Evolutionary conservation across 2,888 invertebrate species (phyloP), one percentile per base, ranked within the genome.

Genomic region (Drosophila phalerata): DNA sequence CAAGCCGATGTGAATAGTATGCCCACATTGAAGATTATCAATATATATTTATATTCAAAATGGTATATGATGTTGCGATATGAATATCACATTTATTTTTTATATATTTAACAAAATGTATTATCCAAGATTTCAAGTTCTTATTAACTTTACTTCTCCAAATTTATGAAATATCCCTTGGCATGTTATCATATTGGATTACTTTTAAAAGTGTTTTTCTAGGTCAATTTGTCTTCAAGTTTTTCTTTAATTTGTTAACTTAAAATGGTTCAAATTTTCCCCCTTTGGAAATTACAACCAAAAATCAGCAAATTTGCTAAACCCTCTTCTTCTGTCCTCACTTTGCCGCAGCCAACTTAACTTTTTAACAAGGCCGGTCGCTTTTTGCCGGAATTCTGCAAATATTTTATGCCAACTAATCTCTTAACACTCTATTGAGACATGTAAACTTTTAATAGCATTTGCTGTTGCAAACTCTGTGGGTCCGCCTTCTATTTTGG

Each of bases 381-480:
- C 64, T 68, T 61, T 63, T 60, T 53, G 56, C 51, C 53, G 64
- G 51, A 73, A 77, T 74, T 72, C 67, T 63, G 62, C 30, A 79
- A 79, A 85, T 88, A 79, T 83, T 88, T 88, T 73, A 80, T 83
- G 86, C 45, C 77, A 88, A 75, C 88, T 86, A 88, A 85, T 86
- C 89, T 88, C 81, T 88, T 86, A 85, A 85, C 87, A 85, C 87
- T 85, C 86, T 81, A 85, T 85, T 85, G 88, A 88, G 89, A 86
- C 84, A 88, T 85, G 78, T 86, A 84, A 88, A 88, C 82, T 90
- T 90, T 88, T 88, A 88, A 88, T 88, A 82, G 89, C 90, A 88
- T 88, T 84, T 85, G 73, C 73, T 66, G 57, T 66, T 38, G 69
- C 63, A 69, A 69, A 65, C 55, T 56, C 56, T 10, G 65, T 48